phyloP scores from a whole-genome alignment of 1,140 invertebrate species.

The Anagrus nilaparvatae region DNA sequence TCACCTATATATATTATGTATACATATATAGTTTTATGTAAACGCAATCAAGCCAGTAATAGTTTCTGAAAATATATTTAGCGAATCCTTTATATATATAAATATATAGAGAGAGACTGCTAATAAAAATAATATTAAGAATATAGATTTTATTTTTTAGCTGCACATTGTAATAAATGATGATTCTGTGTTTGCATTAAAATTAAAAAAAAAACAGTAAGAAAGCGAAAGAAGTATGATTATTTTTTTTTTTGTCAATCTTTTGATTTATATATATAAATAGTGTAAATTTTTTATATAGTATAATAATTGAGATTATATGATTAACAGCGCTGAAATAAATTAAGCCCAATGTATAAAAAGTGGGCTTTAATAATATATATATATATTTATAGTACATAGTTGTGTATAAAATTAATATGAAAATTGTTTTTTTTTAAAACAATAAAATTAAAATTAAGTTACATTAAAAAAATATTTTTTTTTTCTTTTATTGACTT shows the following conservation, averaged over 20 bases:
- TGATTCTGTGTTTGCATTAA: too few relatives aligned
- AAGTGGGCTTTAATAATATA: too few relatives aligned
- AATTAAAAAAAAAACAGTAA: conserved; percentile 6
- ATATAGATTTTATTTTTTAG: too few relatives aligned
- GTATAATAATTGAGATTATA: conserved; percentile 28
- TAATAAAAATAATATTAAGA: too few relatives aligned
- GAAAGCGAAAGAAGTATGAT: conserved; percentile 11
- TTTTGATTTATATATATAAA: conserved; percentile 45
- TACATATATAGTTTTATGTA: conserved; percentile 17
- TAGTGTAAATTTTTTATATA: conserved; percentile 46
- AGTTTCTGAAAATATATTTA: too few relatives aligned
- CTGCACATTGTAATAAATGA: too few relatives aligned
- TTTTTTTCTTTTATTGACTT: conserved; percentile 9
- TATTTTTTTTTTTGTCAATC: conserved; percentile 31
- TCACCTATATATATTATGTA: conserved; percentile 16
- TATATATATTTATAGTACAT: conserved; percentile 13
- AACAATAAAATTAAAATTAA: too few relatives aligned
- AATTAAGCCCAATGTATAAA: conserved; percentile 10
- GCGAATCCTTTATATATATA: too few relatives aligned
- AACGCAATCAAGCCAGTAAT: conserved; percentile 17
- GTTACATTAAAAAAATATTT: too few relatives aligned
- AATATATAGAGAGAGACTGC: too few relatives aligned
- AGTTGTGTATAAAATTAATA: conserved; percentile 28
- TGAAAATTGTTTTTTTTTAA: too few relatives aligned
- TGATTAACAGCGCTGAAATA: conserved; percentile 29